These are phyloP conservation scores for Pogonus chalceus DNA, from an alignment of 1,140 invertebrate species.

Conservation along the genomic window DNA sequence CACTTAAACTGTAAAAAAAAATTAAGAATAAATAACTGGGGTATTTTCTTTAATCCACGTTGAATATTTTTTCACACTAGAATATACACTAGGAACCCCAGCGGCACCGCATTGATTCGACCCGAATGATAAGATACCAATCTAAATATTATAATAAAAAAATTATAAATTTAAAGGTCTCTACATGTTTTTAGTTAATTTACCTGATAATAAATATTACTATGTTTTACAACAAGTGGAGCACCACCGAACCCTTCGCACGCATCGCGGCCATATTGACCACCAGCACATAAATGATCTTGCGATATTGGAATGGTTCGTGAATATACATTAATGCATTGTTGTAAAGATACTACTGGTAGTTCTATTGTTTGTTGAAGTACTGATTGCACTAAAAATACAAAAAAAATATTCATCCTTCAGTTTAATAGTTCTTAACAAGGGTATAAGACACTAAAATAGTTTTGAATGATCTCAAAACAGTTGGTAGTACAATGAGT, in stretches of 20 bases:
- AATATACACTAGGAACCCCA: constrained; percentile 58
- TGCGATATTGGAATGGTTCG: constrained; percentile 44
- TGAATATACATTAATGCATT: constrained; percentile 43
- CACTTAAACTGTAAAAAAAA: no score
- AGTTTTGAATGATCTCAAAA: background rate
- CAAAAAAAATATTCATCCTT: constrained; percentile 29
- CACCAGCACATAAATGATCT: constrained; percentile 56
- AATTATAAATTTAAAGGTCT: constrained; percentile 10
- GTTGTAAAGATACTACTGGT: constrained; percentile 41
- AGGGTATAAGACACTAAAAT: background rate
- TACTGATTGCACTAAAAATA: constrained; percentile 28
- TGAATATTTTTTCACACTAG: constrained; percentile 53
- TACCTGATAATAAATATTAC: constrained; percentile 50
- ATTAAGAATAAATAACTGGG: constrained; percentile 36
- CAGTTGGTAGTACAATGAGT: background rate
- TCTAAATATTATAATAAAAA: constrained; percentile 35
- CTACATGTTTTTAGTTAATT: constrained; percentile 11
- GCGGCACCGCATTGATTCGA: constrained; percentile 57
- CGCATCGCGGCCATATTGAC: constrained; percentile 51
- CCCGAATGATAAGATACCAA: constrained; percentile 61
- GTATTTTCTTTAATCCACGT: constrained; percentile 58
- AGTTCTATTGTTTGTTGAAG: constrained; percentile 41
- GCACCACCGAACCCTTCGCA: constrained; percentile 61
- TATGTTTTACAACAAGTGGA: constrained; percentile 47
- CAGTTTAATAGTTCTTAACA: no score